Conservation (phyloP, 2,888 invertebrate genomes). For the Nysson spinosus region DNA sequence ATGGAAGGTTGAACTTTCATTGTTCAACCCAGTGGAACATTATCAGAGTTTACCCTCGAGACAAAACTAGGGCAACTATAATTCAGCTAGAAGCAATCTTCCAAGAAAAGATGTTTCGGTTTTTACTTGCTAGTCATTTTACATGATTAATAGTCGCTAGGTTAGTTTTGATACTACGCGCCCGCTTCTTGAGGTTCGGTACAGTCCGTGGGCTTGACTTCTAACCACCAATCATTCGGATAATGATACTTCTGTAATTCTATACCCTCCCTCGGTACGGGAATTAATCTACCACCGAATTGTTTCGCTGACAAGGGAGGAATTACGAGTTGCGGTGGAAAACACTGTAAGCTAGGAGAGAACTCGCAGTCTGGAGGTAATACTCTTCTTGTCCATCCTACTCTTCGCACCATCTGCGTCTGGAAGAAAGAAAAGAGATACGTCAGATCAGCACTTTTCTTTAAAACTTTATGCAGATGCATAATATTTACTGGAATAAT, state of each 20-base stretch:
- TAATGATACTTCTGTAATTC: conserved; percentile 81
- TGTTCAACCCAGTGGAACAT: too few species aligned
- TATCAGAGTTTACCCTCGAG: too few species aligned
- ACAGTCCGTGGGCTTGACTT: conserved; percentile 77
- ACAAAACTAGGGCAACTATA: too few species aligned
- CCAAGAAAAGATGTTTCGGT: neutral
- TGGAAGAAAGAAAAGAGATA: too few species aligned
- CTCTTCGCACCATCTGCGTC: conserved; percentile 78
- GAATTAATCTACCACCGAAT: conserved; percentile 78
- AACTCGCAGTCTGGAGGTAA: conserved; percentile 79
- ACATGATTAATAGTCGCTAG: neutral
- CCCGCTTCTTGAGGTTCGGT: conserved; percentile 60
- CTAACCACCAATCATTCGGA: conserved; percentile 80
- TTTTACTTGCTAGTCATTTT: neutral
- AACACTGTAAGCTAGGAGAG: conserved; percentile 78
- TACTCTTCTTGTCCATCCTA: conserved; percentile 79
- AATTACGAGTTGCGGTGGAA: conserved; percentile 78
- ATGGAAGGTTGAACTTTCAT: conserved; percentile 14
- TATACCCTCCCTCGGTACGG: conserved; percentile 80
- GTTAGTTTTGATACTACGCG: conserved; percentile 50
- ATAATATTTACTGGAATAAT: too few species aligned
- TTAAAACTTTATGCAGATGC: too few species aligned
- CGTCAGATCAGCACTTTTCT: too few species aligned
- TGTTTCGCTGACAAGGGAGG: conserved; percentile 78
- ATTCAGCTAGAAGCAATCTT: too few species aligned